A percentile compares a stretch with the other conserved stretches of the same genome.
Evolutionary conservation across 92 coral and sea anemone genomes (phyloP).

Genomic region (Muricea muricata): DNA sequence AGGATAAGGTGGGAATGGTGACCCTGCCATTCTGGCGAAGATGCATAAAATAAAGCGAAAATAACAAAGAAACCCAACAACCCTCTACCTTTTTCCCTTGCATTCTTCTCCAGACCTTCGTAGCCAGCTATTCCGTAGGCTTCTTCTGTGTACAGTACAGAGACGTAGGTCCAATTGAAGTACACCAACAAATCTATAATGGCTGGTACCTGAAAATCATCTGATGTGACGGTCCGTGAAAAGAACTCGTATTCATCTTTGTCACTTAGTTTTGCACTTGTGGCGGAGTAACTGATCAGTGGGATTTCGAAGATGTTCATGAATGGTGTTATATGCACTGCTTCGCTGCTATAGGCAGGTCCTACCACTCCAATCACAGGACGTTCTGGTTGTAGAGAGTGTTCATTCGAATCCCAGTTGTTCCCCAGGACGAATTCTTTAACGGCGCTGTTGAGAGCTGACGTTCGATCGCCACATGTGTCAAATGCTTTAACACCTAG

Average conservation of each 20-base stretch:
- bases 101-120: not conserved
- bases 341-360: slow-evolving; percentile 1
- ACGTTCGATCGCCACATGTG: slow-evolving; percentile 2
- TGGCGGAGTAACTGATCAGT: slow-evolving; percentile 10
- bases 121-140: not conserved
- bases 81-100: not conserved
- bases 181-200: not conserved
- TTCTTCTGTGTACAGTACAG: slow-evolving; percentile 3
- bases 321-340: slow-evolving; percentile 7
- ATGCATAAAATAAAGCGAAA: no score
- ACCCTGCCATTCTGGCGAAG: no score
- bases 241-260: slow-evolving; percentile 7
- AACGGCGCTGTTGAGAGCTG: slow-evolving; percentile 6
- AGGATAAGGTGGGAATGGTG: no score
- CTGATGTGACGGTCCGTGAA: slow-evolving; percentile 14
- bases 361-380: slow-evolving; percentile 11
- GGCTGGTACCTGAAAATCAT: not conserved
- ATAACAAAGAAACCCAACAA: no score
- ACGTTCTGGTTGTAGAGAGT: not conserved
- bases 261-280: not conserved
- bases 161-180: slow-evolving; percentile 31
- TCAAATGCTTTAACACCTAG: slow-evolving; percentile 21
- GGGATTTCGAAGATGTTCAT: slow-evolving; percentile 11
- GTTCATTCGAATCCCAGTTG: not conserved
- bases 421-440: slow-evolving; percentile 21